Base-by-base conservation (phyloP, 2,797 vertebrate genomes). In the Eulemur albifrons region DNA sequence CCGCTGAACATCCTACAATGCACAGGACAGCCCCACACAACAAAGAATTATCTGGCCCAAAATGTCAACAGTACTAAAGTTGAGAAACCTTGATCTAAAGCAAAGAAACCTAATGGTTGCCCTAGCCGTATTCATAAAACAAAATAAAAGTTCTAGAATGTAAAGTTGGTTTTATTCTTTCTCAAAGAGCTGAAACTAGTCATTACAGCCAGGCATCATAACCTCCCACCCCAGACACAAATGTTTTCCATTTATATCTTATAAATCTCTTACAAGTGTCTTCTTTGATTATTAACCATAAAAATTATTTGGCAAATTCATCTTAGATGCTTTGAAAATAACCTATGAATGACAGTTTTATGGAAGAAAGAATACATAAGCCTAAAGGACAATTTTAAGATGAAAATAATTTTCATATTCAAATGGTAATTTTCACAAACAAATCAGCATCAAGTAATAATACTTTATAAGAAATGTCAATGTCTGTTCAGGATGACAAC, bases 301-400 rank as follows among this genome's bases (percentile, higher is more conserved):
- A 92, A 94, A 77, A 32, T 21, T 43, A 87, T 15, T 65, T 75
- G 50, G 73, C n/a, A 87, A 96, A 95, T 87, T 79, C 86, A 81
- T 48, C 63, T 69, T 88, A 81, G 45, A 88, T 38, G 54, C 35
- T 96, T 72, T 77, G 30, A 96, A 90, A 96, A 87, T 92, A 90
- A 92, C 43, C 50, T 70, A 61, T 57, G 54, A 90, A 48, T 61
- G 48, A 32, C 45, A 76, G 54, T 90, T 88, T 95, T 91, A 70
- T 88, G 23, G 15, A 83, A 45, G 43, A 89, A 85, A 90, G 50
- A 67, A 45, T 18, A 32, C 13, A 25, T 70, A 83, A 92, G 50
- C 27, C 61, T 67, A 40, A 79, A 40, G 25, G 30, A 69, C 25
- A 87, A 70, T 79, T 73, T 77, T 50, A 38, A 90, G 23, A 94